Evolutionary conservation across 2,113 vertebrate genomes (phyloP).

Genomic region (Hyaena hyaena): DNA sequence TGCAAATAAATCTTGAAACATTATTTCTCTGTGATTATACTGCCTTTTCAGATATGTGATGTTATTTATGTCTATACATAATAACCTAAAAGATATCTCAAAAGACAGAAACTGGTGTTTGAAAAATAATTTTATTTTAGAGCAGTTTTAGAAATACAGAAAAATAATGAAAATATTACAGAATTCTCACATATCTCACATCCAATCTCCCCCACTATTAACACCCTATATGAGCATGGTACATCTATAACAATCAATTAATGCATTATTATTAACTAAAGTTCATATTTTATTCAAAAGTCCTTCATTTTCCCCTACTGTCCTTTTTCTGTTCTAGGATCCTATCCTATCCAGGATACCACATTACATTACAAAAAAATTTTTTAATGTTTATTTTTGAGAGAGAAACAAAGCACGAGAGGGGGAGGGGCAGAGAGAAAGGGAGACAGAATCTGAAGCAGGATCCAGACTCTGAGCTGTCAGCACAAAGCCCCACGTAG

Average conservation of each 20-base stretch:
- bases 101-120: background rate
- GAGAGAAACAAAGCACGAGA: no score
- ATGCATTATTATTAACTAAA: background rate
- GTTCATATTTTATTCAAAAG: background rate
- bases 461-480: no score
- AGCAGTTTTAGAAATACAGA: background rate
- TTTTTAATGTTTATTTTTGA: no score
- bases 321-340: background rate
- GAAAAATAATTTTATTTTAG: constrained; percentile 5
- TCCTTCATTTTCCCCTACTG: background rate
- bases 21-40: background rate
- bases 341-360: background rate
- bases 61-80: background rate
- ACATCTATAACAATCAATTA: background rate
- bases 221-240: background rate
- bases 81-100: background rate
- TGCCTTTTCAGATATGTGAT: constrained; percentile 13
- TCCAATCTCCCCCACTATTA: background rate
- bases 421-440: no score
- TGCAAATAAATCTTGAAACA: constrained; percentile 31
- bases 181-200: background rate
- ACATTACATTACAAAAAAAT: background rate
- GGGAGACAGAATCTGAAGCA: no score
- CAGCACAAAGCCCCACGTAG: no score
- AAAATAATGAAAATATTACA: background rate